Conservation (phyloP, 1,140 invertebrate genomes). For the Tetraneura akinire region DNA sequence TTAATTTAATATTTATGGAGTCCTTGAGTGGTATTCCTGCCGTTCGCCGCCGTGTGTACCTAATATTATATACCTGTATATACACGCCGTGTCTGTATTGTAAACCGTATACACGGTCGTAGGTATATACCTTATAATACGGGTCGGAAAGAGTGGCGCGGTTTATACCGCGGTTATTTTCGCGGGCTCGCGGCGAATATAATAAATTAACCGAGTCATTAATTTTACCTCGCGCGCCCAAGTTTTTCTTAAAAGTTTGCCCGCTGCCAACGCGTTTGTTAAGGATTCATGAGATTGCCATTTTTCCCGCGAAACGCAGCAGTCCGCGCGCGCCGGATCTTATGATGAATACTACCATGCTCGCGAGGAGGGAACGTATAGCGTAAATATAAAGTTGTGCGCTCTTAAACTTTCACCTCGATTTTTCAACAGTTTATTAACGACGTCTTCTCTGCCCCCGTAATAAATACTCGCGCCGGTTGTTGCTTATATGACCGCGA, state of each 20-base stretch:
- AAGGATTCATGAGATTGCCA: slow-evolving; percentile 37
- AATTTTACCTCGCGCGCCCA: slow-evolving; percentile 20
- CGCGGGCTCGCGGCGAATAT: neutral
- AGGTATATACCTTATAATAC: too few species aligned
- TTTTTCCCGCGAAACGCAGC: slow-evolving; percentile 24
- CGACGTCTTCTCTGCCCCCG: too few species aligned
- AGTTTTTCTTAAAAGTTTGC: slow-evolving; percentile 40
- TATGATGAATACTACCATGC: neutral
- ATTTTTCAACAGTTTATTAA: slow-evolving; percentile 37
- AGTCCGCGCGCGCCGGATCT: neutral
- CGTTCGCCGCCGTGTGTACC: too few species aligned
- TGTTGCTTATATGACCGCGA: too few species aligned
- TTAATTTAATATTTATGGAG: slow-evolving; percentile 37
- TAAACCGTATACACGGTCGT: too few species aligned
- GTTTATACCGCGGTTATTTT: slow-evolving; percentile 24
- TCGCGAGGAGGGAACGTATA: neutral
- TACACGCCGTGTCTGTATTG: too few species aligned
- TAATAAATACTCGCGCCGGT: too few species aligned
- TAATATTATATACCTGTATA: too few species aligned
- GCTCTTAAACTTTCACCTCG: slow-evolving; percentile 15
- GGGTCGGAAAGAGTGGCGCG: neutral
- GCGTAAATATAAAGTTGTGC: slow-evolving; percentile 36
- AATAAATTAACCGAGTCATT: slow-evolving; percentile 49
- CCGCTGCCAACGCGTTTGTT: slow-evolving; percentile 33
- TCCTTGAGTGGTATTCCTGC: neutral